These are phyloP conservation scores for Athalia circularis DNA, from an alignment of 2,888 invertebrate genomes.

Conservation along the genomic window DNA sequence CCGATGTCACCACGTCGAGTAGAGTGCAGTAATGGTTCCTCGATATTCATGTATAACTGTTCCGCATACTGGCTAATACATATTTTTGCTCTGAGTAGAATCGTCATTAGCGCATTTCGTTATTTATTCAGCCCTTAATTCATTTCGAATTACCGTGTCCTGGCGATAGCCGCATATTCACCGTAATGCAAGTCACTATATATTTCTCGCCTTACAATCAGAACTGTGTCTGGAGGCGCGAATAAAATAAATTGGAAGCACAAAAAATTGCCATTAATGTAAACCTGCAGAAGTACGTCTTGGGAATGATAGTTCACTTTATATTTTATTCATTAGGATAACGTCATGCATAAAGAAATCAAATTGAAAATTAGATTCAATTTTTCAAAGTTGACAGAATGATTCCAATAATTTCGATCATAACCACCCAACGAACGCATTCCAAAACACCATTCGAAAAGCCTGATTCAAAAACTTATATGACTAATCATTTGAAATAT, in stretches of 20 bases:
- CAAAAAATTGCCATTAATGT: too few species aligned
- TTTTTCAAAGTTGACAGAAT: too few species aligned
- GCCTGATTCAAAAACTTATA: too few species aligned
- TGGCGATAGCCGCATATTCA: neutral
- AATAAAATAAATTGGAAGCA: neutral
- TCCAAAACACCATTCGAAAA: too few species aligned
- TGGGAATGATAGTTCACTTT: too few species aligned
- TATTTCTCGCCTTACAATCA: neutral
- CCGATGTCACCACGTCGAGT: conserved; percentile 47
- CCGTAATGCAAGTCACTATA: conserved; percentile 28
- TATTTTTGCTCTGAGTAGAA: conserved; percentile 15
- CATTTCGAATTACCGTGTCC: conserved; percentile 31
- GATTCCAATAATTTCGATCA: too few species aligned
- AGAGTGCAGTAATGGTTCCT: conserved; percentile 61
- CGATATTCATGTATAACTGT: conserved; percentile 65
- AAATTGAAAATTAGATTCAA: too few species aligned
- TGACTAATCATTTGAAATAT: too few species aligned
- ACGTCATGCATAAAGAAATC: too few species aligned
- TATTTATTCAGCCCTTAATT: conserved; percentile 39
- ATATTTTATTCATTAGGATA: too few species aligned
- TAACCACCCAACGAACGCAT: too few species aligned
- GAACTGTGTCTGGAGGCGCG: conserved; percentile 1
- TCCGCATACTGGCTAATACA: conserved; percentile 57
- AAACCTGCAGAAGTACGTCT: too few species aligned
- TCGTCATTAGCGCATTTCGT: conserved; percentile 38